phyloP scores from a whole-genome alignment of 2,797 vertebrate species.

The Heliangelus exortis region DNA sequence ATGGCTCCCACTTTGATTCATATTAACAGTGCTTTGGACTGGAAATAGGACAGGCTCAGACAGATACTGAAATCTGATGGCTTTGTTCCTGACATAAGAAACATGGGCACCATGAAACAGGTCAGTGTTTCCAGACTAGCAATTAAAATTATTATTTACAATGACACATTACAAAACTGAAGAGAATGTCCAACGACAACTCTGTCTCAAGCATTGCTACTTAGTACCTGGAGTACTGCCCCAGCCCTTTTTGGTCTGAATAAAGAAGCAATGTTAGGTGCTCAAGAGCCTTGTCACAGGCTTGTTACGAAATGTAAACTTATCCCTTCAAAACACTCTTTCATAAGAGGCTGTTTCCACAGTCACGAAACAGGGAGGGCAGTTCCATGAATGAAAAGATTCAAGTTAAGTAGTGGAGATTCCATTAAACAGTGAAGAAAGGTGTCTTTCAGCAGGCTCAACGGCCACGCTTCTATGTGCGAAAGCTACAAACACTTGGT shows the following conservation, averaged over 20 bases:
- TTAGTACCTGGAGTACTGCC: not conserved
- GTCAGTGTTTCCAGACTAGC: not conserved
- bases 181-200: not conserved
- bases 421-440: not conserved
- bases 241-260: not conserved
- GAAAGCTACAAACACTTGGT: not conserved
- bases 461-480: rapidly evolving
- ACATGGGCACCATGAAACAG: rapidly evolving
- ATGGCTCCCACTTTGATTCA: not conserved
- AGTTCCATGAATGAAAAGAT: not conserved
- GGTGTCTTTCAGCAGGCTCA: not conserved
- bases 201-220: not conserved
- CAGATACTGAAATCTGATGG: not conserved
- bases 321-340: slow-evolving; percentile 24
- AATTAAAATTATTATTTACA: not conserved
- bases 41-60: not conserved
- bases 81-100: not conserved
- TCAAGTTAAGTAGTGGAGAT: not conserved
- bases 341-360: not conserved
- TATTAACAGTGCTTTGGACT: not conserved
- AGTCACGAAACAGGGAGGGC: not conserved
- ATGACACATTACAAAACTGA: not conserved
- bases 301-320: slow-evolving; percentile 6
- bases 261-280: not conserved
- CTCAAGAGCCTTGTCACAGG: not conserved